A percentile compares a stretch with the other conserved stretches of the same genome.
phyloP scores from a whole-genome alignment of 2,113 vertebrate species.

The Peromyscus californicus region DNA sequence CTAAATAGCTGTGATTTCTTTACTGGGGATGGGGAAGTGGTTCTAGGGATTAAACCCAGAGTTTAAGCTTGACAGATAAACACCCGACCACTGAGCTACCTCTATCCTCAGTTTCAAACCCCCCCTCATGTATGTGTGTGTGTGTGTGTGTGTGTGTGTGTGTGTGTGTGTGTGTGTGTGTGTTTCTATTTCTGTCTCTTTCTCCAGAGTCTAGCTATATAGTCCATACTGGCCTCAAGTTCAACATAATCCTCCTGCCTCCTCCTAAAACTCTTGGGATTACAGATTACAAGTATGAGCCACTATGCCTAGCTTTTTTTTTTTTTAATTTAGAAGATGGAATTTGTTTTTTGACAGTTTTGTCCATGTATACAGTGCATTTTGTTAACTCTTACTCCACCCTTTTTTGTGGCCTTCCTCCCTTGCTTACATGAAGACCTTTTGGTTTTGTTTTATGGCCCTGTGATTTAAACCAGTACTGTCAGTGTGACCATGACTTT shows the following conservation, averaged over 20 bases:
- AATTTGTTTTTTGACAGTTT: neutral
- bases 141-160: neutral
- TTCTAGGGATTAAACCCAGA: neutral
- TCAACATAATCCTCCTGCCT: neutral
- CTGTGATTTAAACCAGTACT: neutral
- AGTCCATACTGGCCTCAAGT: neutral
- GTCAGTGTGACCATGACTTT: neutral
- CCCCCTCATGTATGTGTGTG: neutral
- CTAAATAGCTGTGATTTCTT: neutral
- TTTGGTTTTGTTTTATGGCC: neutral
- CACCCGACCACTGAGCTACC: neutral
- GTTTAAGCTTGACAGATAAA: neutral
- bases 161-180: neutral
- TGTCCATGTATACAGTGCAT: neutral
- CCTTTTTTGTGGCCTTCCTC: neutral
- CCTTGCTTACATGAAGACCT: too few species aligned
- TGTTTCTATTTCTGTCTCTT: neutral
- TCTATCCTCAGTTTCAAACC: neutral
- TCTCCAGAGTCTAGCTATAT: neutral
- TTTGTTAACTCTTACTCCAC: neutral
- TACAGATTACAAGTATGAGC: neutral
- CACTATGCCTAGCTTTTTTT: neutral
- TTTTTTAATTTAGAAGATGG: neutral
- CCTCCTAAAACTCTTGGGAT: neutral
- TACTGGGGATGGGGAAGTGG: neutral